Evolutionary conservation across 2,113 vertebrate species (phyloP), one percentile per base, ranked within the genome.

Genomic region (Chloropsis cyanopogon): DNA sequence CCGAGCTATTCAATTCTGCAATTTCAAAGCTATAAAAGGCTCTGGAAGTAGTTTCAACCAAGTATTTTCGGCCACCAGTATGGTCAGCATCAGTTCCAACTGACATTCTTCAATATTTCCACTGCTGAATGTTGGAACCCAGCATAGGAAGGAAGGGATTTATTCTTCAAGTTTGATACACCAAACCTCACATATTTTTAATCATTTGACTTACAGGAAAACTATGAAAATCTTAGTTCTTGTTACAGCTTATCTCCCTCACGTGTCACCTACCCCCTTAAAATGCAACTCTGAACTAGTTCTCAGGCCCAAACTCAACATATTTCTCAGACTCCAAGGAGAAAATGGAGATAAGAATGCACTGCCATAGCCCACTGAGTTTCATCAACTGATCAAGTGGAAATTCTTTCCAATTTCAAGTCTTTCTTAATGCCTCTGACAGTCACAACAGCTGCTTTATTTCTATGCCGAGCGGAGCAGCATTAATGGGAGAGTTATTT

Each of bases 401-500:
- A 88, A 95, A 73, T 64, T 75, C 46, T 20, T 82, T 82, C 42
- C 6, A 2, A 66, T 54, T 17, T 42, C 37, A 78, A 85, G 15
- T 33, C 29, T 80, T 69, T 44, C 73, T 79, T 33, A 73, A 90
- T 83, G 53, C 28, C 54, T 70, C 54, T 37, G 35, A 88, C 35
- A 90, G 37, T 61, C 70, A 61, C 35, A 94, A 81, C 80, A 93
- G 71, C 82, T 93, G 76, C 44, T 95, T 90, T 83, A 93, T 71
- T 88, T 93, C 72, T 84, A 6, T 21, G 42, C 47, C 41, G 31
- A 92, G 64, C 60, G 88, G 31, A 92, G 68, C 52, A 92, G 47
- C 33, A 28, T 50, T 80, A 86, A 80, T 1, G 1, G 46, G 31
- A 56, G 37, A 93, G 42, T 47, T 86, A 47, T 44, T 86, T 72